These are phyloP conservation scores for Tachysurus vachellii DNA, from an alignment of 2,113 vertebrate species.

Conservation along the genomic window DNA sequence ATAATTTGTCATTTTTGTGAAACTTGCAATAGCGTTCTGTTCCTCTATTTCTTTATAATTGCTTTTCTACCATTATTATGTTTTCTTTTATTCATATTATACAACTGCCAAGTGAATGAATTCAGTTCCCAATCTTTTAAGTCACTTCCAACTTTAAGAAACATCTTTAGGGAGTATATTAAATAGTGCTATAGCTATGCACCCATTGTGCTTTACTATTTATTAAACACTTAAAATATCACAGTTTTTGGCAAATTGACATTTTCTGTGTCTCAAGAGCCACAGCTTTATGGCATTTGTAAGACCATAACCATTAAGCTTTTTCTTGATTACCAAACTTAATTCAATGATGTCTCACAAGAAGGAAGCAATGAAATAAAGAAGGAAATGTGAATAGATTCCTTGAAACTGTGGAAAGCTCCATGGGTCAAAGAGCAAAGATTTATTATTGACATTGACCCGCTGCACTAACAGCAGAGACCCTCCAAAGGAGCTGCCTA, in stretches of 20 bases:
- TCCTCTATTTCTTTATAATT: conserved; percentile 35
- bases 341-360: conserved; percentile 41
- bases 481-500: conserved; percentile 84
- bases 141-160: conserved; percentile 43
- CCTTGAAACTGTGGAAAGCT: conserved; percentile 70
- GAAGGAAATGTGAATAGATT: conserved; percentile 35
- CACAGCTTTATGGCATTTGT: conserved; percentile 14
- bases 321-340: conserved; percentile 32
- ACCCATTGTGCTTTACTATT: conserved; percentile 26
- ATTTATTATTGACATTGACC: conserved; percentile 84
- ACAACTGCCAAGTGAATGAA: conserved; percentile 42
- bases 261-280: conserved; percentile 9
- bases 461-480: conserved; percentile 71
- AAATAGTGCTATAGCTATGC: conserved; percentile 22
- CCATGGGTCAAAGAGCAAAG: conserved; percentile 73
- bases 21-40: conserved; percentile 39
- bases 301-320: conserved; percentile 19
- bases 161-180: conserved; percentile 57
- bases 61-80: conserved; percentile 38
- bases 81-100: conserved; percentile 24
- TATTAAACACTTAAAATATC: conserved; percentile 53
- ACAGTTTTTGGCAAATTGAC: conserved; percentile 15
- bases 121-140: conserved; percentile 45
- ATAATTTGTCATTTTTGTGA: conserved; percentile 44
- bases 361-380: conserved; percentile 38